Conservation (phyloP, 1,140 invertebrate genomes). For the Bilobella aurantiaca region DNA sequence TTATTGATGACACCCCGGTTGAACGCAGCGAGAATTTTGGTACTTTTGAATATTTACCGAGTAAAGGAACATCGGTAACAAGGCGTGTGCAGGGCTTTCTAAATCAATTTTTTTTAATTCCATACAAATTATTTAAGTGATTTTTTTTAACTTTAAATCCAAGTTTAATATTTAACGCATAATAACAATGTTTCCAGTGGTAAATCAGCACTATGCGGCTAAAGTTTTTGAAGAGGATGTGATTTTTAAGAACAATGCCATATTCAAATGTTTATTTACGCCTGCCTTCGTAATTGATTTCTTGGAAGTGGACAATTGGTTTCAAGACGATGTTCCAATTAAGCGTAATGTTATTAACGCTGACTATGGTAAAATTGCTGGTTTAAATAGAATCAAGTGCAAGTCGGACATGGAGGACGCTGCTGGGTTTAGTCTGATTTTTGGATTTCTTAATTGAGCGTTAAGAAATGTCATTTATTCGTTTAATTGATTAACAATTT, state of each 20-base stretch:
- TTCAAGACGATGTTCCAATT: slow-evolving; percentile 61
- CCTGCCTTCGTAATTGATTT: slow-evolving; percentile 86
- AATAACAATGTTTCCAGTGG: slow-evolving; percentile 49
- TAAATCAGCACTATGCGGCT: slow-evolving; percentile 75
- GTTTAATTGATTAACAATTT: too few relatives aligned
- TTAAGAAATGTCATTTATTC: too few relatives aligned
- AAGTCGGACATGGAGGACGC: neutral
- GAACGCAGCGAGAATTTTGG: slow-evolving; percentile 30
- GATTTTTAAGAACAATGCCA: slow-evolving; percentile 82
- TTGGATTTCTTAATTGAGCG: too few relatives aligned
- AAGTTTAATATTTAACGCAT: neutral
- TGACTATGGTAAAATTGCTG: neutral
- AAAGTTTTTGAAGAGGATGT: slow-evolving; percentile 89
- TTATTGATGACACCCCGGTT: slow-evolving; percentile 47
- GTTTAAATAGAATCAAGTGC: neutral
- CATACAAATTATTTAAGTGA: neutral
- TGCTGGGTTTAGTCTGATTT: neutral
- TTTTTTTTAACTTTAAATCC: neutral
- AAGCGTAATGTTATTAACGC: neutral
- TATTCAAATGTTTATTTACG: slow-evolving; percentile 75
- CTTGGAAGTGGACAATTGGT: slow-evolving; percentile 76
- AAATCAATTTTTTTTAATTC: too few relatives aligned
- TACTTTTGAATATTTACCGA: slow-evolving; percentile 11
- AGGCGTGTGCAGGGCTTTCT: neutral
- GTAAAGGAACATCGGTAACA: neutral